Percentiles rank a stretch among this genome's conserved stretches.
Conservation (phyloP, 2,113 vertebrate genomes). For the Dicentrarchus labrax region DNA sequence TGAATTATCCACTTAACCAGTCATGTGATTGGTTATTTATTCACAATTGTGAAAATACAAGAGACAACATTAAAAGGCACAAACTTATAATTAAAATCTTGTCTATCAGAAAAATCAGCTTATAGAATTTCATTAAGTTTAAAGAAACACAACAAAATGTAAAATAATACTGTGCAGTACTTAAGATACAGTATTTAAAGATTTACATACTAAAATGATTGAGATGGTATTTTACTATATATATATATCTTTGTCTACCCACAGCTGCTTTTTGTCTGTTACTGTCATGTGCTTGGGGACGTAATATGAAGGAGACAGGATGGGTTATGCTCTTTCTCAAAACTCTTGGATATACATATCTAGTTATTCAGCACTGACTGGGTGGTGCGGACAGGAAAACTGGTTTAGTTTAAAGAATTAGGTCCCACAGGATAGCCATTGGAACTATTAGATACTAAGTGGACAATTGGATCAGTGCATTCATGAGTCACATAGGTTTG, state of each 20-base stretch:
- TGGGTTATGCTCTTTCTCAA: not conserved
- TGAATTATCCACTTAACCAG: not conserved
- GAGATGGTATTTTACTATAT: not conserved
- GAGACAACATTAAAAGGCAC: not conserved
- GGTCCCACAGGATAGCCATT: not conserved
- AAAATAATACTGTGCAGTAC: not conserved
- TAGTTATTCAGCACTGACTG: not conserved
- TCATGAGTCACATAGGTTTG: constrained; percentile 10
- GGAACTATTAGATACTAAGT: constrained; percentile 24
- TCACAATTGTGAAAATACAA: not conserved
- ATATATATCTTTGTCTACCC: not conserved
- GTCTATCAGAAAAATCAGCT: not conserved
- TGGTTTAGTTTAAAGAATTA: constrained; percentile 6
- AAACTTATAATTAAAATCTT: not conserved
- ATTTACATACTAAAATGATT: not conserved
- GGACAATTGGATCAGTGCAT: constrained; percentile 11
- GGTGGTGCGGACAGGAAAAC: not conserved
- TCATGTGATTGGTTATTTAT: not conserved
- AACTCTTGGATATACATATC: not conserved
- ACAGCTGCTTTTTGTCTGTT: not conserved
- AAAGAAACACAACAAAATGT: not conserved
- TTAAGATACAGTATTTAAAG: not conserved
- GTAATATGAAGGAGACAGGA: not conserved
- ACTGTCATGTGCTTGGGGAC: not conserved
- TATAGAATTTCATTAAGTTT: not conserved